Base-by-base conservation (phyloP, 2,888 invertebrate genomes). In the Busseola fusca region DNA sequence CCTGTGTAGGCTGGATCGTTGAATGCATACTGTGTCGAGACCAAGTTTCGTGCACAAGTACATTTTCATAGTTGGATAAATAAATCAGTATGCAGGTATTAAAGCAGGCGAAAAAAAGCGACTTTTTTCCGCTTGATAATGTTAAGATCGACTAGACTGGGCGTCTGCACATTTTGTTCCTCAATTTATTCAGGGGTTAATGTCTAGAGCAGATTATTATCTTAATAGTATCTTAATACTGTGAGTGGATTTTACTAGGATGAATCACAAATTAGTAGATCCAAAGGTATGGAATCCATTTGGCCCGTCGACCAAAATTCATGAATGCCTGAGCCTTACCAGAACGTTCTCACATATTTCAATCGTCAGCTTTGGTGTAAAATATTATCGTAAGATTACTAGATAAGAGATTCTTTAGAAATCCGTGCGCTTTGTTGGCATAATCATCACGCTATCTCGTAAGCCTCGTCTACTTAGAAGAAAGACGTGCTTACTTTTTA, bases 21-120 rank as follows among this genome's bases (percentile, higher is more conserved):
- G 89, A 87, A 89, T 89, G 87, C 87, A 88, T 86, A 80, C 84
- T 84, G 86, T 85, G 87, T 84, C 85, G 87, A 83, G 87, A 88
- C 87, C 85, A 89, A 91, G 90, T 91, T 92, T 89, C 89, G 90
- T 90, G 91, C 90, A 89, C 90, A 88, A 91, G 90, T 91, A 89
- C 90, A 91, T 90, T 91, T 90, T 88, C 88, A 88, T 89, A 89
- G 87, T 81, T 84, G 88, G 88, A 90, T 91, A 90, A 91, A 91
- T 91, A 78, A 89, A 90, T 89, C 84, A 84, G 81, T 82, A 75
- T 82, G 72, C 84, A 84, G 79, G 85, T 82, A 80, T 74, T 83
- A 78, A 83, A 81, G 73, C 58, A 69, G 56, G 40, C 42, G 14
- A 40, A 72, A 69, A 70, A 74, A 70, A 52, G 25, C 27, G 1